phyloP scores from a whole-genome alignment of 2,113 vertebrate species.

The Tragelaphus scriptus region DNA sequence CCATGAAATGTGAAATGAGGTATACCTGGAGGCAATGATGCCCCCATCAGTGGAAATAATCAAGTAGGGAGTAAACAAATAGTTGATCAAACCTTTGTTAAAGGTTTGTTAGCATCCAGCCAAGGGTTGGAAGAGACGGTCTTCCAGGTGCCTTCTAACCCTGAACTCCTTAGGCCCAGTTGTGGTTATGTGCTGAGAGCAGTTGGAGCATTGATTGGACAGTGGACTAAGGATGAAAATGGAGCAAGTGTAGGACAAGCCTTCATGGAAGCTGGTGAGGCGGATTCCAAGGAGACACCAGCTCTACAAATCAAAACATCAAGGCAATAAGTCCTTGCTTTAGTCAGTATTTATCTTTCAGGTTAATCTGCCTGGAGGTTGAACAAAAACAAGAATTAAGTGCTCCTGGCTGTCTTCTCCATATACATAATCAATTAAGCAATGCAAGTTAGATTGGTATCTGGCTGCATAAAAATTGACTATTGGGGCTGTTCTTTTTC shows the following conservation, averaged over 20 bases:
- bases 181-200: background rate
- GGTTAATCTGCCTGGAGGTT: constrained; percentile 27
- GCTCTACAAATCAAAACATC: constrained; percentile 48
- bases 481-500: constrained; percentile 6
- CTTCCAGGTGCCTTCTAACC: background rate
- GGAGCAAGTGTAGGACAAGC: background rate
- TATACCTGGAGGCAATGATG: background rate
- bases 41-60: background rate
- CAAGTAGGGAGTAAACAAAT: background rate
- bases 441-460: constrained; percentile 49
- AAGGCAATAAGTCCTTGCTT: background rate
- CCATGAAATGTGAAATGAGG: constrained; percentile 20
- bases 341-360: constrained; percentile 58
- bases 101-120: background rate
- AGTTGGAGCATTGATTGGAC: background rate
- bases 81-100: background rate
- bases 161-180: background rate
- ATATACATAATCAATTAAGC: constrained; percentile 37
- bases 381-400: constrained; percentile 48
- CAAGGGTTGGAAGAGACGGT: background rate
- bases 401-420: background rate
- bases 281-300: constrained; percentile 26
- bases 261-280: background rate
- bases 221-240: background rate
- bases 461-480: constrained; percentile 59